These are phyloP conservation scores for Probaryconus sp. DNA, from an alignment of 1,140 invertebrate species.

Conservation along the genomic window DNA sequence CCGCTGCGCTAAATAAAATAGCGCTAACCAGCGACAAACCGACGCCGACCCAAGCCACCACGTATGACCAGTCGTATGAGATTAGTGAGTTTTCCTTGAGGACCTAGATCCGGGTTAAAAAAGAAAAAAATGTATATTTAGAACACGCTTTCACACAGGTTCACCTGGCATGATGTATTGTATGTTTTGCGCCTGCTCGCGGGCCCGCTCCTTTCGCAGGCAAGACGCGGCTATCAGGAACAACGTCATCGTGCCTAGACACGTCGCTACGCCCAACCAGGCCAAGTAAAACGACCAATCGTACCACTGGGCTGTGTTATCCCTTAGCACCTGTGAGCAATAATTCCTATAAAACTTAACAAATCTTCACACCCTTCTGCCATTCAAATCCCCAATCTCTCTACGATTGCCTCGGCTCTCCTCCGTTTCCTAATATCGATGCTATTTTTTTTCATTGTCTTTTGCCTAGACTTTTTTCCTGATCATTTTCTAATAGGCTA, in stretches of 20 bases:
- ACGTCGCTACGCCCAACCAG: conserved; percentile 88
- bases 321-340: conserved; percentile 82
- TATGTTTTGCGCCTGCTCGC: conserved; percentile 86
- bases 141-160: conserved; percentile 65
- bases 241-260: conserved; percentile 85
- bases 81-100: conserved; percentile 90
- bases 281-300: conserved; percentile 92
- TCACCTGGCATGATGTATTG: conserved; percentile 93
- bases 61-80: conserved; percentile 97
- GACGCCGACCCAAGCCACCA: conserved; percentile 96
- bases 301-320: conserved; percentile 84
- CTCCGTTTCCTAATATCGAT: too few species aligned
- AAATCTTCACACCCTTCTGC: too few species aligned
- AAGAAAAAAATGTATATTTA: conserved; percentile 72
- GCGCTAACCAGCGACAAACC: conserved; percentile 91
- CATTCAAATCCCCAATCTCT: too few species aligned
- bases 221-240: conserved; percentile 89
- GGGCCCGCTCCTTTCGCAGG: conserved; percentile 84
- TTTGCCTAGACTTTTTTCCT: too few species aligned
- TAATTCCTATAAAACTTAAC: conserved; percentile 1
- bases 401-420: too few species aligned
- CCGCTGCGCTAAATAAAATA: conserved; percentile 93
- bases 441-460: too few species aligned
- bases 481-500: too few species aligned
- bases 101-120: conserved; percentile 82